Evolutionary conservation across 2,888 invertebrate species (phyloP).

Genomic region (Bellardia pandia): DNA sequence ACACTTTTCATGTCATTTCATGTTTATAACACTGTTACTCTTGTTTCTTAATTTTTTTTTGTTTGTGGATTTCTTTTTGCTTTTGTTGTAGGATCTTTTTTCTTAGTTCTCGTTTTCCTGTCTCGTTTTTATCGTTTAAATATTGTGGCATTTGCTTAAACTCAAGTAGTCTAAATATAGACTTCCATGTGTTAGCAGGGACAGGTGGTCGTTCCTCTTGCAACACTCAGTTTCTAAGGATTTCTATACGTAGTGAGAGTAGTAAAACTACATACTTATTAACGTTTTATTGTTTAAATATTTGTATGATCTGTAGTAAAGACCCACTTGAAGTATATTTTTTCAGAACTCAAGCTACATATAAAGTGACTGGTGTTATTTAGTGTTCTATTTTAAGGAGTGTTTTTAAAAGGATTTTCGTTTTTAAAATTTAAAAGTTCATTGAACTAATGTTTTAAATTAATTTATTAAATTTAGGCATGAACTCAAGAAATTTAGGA

Average conservation of each 20-base stretch:
- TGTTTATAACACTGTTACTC: constrained; percentile 57
- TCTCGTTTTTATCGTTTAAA: constrained; percentile 48
- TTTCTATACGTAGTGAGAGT: constrained; percentile 5
- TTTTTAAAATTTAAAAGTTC: constrained; percentile 29
- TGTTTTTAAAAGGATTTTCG: constrained; percentile 37
- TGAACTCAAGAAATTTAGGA: too few species aligned
- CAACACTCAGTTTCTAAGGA: constrained; percentile 45
- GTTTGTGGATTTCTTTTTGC: background rate
- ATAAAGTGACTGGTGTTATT: background rate
- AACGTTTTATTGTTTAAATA: constrained; percentile 11
- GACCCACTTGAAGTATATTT: constrained; percentile 34
- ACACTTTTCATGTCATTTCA: constrained; percentile 68
- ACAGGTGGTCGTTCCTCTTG: constrained; percentile 64
- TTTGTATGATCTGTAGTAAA: background rate
- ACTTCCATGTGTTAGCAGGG: constrained; percentile 61
- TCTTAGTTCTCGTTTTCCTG: constrained; percentile 26
- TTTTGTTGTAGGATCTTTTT: constrained; percentile 57
- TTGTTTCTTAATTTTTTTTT: constrained; percentile 10
- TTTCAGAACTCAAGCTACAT: background rate
- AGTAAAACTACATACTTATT: background rate
- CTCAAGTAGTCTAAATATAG: constrained; percentile 71
- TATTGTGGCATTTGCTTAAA: constrained; percentile 50
- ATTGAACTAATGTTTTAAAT: constrained; percentile 38
- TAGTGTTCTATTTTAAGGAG: constrained; percentile 20
- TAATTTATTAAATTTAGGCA: background rate